Evolutionary conservation across 2,113 vertebrate species (phyloP), one percentile per base, ranked within the genome.

Genomic region (Epinephelus cyanopodus): DNA sequence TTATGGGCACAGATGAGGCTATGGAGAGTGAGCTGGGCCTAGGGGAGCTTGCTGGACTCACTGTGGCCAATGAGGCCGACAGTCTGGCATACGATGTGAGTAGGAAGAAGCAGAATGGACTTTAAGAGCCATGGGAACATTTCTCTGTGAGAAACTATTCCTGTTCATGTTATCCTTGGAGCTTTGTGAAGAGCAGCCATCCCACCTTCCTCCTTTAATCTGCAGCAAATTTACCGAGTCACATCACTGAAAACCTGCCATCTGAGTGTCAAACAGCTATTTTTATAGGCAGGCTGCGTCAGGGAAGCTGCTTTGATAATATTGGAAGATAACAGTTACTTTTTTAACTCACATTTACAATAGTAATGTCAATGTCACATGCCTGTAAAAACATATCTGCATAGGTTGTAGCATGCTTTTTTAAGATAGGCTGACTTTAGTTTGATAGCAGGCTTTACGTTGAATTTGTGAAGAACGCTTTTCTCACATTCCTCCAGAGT

Each of bases 31-130:
- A 98, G 48, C 95, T 99, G 90, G 98, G 98, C 64, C 96, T 99
- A 83, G 98, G 98, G 77, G 98, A 99, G 74, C 92, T 99, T 70
- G 98, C 98, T 27, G 98, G 98, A 29, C 98, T 99, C 82, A 99
- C 98, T 1, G 98, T 99, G 87, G 98, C 98, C 91, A 99, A 99
- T 58, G 98, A 99, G 89, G 98, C 98, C 5, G 98, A 99, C 90
- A 97, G 95, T 6, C 93, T 99, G 84, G 95, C 96, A 7, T 99
- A 99, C 0, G 98, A 99, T 88, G 98, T 99, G 93, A 98, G 97
- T 96, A 83, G 1, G 53, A 74, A 78, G 58, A 47, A 1, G 21
- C 23, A 4, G 25, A 72, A 39, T 8, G 5, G 14, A 18, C 42
- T n/a, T 37, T 4, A 25, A 70, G 25, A 72, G 54, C n/a, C 42